Evolutionary conservation across 2,888 invertebrate species (phyloP), one percentile per base, ranked within the genome.

Genomic region (Drosophila anomalata): DNA sequence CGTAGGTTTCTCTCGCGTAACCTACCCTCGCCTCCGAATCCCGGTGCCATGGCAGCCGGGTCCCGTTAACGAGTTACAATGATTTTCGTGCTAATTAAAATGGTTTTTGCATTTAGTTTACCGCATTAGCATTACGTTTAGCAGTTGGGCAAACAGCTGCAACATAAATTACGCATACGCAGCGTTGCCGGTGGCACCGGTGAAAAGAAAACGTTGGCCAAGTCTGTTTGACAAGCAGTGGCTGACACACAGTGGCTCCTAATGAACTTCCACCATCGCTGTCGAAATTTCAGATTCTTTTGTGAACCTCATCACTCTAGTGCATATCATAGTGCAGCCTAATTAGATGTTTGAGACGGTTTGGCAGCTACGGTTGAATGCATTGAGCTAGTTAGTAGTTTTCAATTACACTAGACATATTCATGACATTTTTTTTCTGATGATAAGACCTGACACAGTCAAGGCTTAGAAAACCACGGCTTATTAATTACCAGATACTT

Each of bases 61-160:
- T 22, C 62, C 71, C 76, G 73, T 80, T 86, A 88, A 88, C 89
- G 84, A 89, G 89, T 87, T 86, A 87, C 86, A 87, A 82, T 88
- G 87, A 77, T 79, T 79, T 79, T 76, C 73, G 76, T 84, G 86
- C 89, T 89, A 89, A 88, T 89, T 88, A 88, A 89, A 88, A 89
- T 79, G 86, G 82, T 88, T 89, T 89, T 88, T 89, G 77, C 88
- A 83, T 86, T 83, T 71, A 88, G 88, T 83, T 84, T 80, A 84
- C 85, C 84, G 84, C 85, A 88, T 87, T 84, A 88, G 88, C 83
- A 86, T 87, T 83, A 78, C 82, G 88, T 79, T 85, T 79, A 82
- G 79, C 85, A 77, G 86, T 82, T 85, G 73, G 73, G 77, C 88
- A 83, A 77, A 72, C 83, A 83, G 85, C 80, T 83, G 74, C 44